These are phyloP conservation scores for Machimus rusticus DNA, from an alignment of 2,888 invertebrate genomes.

Conservation along the genomic window DNA sequence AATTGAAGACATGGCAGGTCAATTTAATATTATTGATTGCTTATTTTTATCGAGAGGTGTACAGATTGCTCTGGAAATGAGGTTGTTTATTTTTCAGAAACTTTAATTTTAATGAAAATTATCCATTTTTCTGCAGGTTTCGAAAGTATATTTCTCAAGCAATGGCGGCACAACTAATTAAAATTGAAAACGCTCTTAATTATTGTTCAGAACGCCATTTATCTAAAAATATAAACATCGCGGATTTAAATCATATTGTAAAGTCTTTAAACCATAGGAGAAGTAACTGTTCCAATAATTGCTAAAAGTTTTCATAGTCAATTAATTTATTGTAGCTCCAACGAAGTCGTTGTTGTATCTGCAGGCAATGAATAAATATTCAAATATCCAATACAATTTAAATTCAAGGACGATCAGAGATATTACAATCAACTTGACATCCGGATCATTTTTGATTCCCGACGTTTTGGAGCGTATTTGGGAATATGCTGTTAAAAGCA, in stretches of 20 bases:
- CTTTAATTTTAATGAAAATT: background rate
- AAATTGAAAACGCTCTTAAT: constrained; percentile 57
- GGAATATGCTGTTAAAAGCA: constrained; percentile 62
- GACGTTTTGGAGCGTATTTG: constrained; percentile 64
- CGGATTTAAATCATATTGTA: constrained; percentile 57
- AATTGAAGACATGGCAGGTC: constrained; percentile 60
- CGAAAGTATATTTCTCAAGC: constrained; percentile 53
- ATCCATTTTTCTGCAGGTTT: constrained; percentile 51
- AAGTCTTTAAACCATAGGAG: constrained; percentile 57
- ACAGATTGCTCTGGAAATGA: constrained; percentile 59
- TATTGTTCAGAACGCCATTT: constrained; percentile 58
- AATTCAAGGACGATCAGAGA: constrained; percentile 64
- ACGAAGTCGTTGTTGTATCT: constrained; percentile 58
- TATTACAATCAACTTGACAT: constrained; percentile 60
- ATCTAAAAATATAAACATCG: constrained; percentile 51
- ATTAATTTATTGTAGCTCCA: constrained; percentile 53
- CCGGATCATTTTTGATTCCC: constrained; percentile 62
- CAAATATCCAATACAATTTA: constrained; percentile 55
- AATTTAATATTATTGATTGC: constrained; percentile 62
- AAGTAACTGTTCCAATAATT: constrained; percentile 49
- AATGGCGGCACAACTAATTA: constrained; percentile 53
- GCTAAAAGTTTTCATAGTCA: background rate
- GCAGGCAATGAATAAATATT: constrained; percentile 59
- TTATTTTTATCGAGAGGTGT: constrained; percentile 63
- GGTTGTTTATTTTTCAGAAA: constrained; percentile 47